Evolutionary conservation across 2,888 invertebrate species (phyloP), one percentile per base, ranked within the genome.

Genomic region (Cremastinae sp.): DNA sequence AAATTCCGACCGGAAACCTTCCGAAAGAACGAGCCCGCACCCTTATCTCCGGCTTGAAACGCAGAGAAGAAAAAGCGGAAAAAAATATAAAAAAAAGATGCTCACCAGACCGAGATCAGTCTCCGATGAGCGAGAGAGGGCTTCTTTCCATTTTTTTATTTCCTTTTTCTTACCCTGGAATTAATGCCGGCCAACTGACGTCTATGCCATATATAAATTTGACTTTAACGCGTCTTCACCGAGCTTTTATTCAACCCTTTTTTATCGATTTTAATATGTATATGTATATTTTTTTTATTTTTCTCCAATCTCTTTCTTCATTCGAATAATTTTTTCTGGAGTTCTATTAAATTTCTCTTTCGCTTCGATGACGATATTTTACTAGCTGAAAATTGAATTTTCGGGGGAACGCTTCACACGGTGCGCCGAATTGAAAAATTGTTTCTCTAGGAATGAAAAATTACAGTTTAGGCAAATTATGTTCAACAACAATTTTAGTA

Each of bases 401-500:
- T 45, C 22, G 5, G 45, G 20, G 56, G 28, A 64, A n/a, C 22
- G 53, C 16, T 28, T 20, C 65, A 61, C 56, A 55, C 62, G n/a
- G n/a, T 62, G 72, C n/a, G 41, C 58, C 75, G 43, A 76, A 76
- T 73, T 73, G 73, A 66, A 71, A 79, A 69, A 66, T 66, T 75
- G 64, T 74, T 74, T 47, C 18, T 55, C 66, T 49, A 16, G 61
- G 68, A 41, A 68, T 35, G 65, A 55, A 28, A 55, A 55, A 45
- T 55, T 9, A 66, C 65, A 22, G 37, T 61, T 68, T 68, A 47
- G 28, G 14, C 61, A 55, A 56, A 69, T 74, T 74, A 62, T 35
- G 62, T n/a, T n/a, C n/a, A n/a, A n/a, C n/a, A n/a, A n/a, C n/a
- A n/a, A n/a, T n/a, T n/a, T n/a, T n/a, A n/a, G n/a, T n/a, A n/a